These are phyloP conservation scores for Pseudomyrmex cubaensis DNA, from an alignment of 1,140 invertebrate species.

Conservation along the genomic window DNA sequence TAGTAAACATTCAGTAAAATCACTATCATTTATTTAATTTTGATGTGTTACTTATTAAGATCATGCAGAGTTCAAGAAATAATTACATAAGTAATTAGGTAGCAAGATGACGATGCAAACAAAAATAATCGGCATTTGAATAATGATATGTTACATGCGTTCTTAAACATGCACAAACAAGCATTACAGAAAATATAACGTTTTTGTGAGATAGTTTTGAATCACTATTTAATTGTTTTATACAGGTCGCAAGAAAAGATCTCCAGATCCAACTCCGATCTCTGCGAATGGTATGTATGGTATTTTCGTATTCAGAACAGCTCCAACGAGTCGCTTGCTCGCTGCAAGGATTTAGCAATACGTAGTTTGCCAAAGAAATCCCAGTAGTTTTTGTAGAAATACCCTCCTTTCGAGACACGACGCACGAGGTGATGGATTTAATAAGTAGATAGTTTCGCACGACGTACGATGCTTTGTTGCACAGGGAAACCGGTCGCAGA, in stretches of 20 bases:
- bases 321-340: slow-evolving; percentile 44
- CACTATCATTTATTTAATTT: slow-evolving; percentile 13
- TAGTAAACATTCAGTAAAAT: neutral
- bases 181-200: neutral
- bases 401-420: slow-evolving; percentile 65
- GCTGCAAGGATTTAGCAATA: slow-evolving; percentile 47
- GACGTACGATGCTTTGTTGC: slow-evolving; percentile 84
- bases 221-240: slow-evolving; percentile 41
- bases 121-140: neutral
- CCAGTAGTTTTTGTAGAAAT: slow-evolving; percentile 48
- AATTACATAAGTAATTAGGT: neutral
- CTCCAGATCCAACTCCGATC: slow-evolving; percentile 60
- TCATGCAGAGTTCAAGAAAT: slow-evolving; percentile 34
- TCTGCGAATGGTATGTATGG: slow-evolving; percentile 64
- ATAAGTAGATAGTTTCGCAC: slow-evolving; percentile 80
- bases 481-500: slow-evolving; percentile 80
- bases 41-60: neutral
- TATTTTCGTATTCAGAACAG: slow-evolving; percentile 39
- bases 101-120: slow-evolving; percentile 29
- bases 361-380: slow-evolving; percentile 55
- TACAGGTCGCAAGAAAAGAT: slow-evolving; percentile 79
- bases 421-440: slow-evolving; percentile 81
- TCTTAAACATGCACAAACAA: neutral
- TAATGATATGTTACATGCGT: slow-evolving; percentile 6
- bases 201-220: neutral